Conservation (phyloP, 30 jellyfish, hydroid and myxozoan species). For the Hydractinia symbiolongicarpus region DNA sequence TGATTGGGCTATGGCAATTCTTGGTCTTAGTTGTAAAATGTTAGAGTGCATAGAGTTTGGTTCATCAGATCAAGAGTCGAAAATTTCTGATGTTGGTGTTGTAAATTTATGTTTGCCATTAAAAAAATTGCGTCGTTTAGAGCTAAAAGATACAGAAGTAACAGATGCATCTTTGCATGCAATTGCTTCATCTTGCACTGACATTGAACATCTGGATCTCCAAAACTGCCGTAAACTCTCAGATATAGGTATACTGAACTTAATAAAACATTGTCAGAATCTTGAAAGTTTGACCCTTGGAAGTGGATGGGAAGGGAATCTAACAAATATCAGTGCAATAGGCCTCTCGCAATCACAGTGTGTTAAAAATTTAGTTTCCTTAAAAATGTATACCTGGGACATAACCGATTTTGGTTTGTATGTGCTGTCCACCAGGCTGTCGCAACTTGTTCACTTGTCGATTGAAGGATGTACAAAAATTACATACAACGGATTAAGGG, state of each 20-base stretch:
- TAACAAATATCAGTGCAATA: constrained; percentile 1
- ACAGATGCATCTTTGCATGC: constrained; percentile 11
- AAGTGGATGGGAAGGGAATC: constrained; percentile 7
- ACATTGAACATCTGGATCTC: constrained; percentile 1
- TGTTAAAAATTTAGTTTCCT: neutral
- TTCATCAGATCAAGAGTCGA: neutral
- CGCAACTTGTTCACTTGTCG: neutral
- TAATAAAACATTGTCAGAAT: neutral
- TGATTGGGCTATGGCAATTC: neutral
- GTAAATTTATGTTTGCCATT: neutral
- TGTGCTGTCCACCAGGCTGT: neutral
- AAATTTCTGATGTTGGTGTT: constrained; percentile 9
- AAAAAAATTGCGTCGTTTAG: neutral
- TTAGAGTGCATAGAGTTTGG: constrained; percentile 22
- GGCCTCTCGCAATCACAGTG: constrained; percentile 4
- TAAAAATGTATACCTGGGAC: neutral
- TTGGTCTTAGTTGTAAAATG: neutral
- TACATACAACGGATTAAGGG: constrained; percentile 6
- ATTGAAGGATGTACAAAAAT: neutral
- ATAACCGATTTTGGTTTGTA: constrained; percentile 8
- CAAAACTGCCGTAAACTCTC: neutral
- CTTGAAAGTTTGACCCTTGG: constrained; percentile 12
- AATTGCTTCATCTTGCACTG: constrained; percentile 9
- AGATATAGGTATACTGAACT: neutral
- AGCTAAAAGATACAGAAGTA: constrained; percentile 2